Conservation (phyloP, 2,888 invertebrate genomes). For the Tetramorium bicarinatum region DNA sequence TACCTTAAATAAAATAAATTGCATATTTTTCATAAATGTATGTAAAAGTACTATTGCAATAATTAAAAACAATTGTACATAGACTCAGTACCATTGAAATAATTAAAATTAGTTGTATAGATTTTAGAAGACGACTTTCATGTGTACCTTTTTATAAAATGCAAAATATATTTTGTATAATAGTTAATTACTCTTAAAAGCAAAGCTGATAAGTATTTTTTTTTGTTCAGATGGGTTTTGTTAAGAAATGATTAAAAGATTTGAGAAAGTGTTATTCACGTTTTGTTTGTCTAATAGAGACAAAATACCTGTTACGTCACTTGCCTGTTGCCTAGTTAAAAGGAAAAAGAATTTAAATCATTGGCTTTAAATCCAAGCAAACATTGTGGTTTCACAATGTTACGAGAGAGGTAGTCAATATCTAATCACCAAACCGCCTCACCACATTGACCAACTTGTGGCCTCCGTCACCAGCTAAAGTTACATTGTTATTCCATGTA, state of each 20-base stretch:
- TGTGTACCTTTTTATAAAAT: not conserved
- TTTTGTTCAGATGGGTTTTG: not conserved
- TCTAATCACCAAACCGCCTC: conserved; percentile 81
- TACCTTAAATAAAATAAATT: not conserved
- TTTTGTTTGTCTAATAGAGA: not conserved
- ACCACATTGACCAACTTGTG: conserved; percentile 73
- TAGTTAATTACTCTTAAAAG: conserved; percentile 12
- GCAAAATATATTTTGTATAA: not conserved
- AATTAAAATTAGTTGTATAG: not conserved
- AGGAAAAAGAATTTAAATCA: conserved; percentile 35
- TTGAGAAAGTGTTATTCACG: not conserved
- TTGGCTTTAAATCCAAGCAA: conserved; percentile 34
- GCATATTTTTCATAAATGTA: not conserved
- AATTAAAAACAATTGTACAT: too few relatives aligned
- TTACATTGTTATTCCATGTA: conserved; percentile 73
- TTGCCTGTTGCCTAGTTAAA: conserved; percentile 9
- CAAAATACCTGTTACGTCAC: not conserved
- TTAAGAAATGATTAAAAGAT: not conserved
- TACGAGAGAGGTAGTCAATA: conserved; percentile 72
- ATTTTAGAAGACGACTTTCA: not conserved
- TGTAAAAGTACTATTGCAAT: not conserved
- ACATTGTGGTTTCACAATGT: conserved; percentile 68
- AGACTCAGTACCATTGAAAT: too few relatives aligned
- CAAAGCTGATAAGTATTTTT: not conserved
- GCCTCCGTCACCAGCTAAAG: conserved; percentile 77